Evolutionary conservation across 1,140 invertebrate species (phyloP).

Genomic region (Papilio polyxenes): DNA sequence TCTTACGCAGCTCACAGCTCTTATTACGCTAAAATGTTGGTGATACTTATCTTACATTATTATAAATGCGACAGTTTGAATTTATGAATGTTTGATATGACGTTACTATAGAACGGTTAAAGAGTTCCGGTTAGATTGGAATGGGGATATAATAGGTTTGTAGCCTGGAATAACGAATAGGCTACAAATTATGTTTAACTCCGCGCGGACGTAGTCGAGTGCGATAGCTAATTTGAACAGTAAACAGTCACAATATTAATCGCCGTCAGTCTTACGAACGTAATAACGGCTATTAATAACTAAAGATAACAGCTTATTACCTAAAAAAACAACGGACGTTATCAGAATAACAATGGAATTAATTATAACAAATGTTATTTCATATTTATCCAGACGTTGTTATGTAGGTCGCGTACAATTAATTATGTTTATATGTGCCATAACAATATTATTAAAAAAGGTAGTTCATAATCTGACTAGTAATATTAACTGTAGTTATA

Average conservation of each 20-base stretch:
- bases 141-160: too few relatives aligned
- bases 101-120: too few relatives aligned
- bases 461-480: neutral
- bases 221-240: neutral
- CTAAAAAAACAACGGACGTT: neutral
- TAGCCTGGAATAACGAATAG: too few relatives aligned
- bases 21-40: too few relatives aligned
- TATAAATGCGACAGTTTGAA: too few relatives aligned
- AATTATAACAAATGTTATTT: conserved; percentile 11
- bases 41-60: too few relatives aligned
- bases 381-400: conserved; percentile 18
- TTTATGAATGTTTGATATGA: too few relatives aligned
- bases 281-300: neutral
- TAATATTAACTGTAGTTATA: neutral
- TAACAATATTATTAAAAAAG: neutral
- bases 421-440: neutral
- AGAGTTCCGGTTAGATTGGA: too few relatives aligned
- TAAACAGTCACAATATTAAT: neutral
- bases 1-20: too few relatives aligned
- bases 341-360: conserved; percentile 16
- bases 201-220: too few relatives aligned
- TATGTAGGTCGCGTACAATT: neutral
- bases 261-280: neutral
- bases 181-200: too few relatives aligned
- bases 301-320: neutral